Percentiles rank a stretch among this genome's conserved stretches.
These are phyloP conservation scores for Chromobotia macracanthus DNA, from an alignment of 2,797 vertebrate species.

Conservation along the genomic window DNA sequence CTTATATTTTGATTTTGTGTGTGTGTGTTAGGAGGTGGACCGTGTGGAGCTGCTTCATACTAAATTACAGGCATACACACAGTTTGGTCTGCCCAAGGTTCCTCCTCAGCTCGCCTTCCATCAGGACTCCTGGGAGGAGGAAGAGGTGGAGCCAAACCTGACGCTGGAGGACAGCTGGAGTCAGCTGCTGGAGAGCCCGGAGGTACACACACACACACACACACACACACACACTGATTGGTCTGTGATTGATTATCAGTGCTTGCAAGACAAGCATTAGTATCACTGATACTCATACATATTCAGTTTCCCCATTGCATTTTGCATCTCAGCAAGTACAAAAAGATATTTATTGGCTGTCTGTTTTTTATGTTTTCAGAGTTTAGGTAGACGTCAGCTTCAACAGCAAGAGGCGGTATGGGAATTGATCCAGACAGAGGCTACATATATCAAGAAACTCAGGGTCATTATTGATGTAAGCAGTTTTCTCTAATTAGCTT, in stretches of 20 bases:
- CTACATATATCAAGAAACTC: conserved; percentile 93
- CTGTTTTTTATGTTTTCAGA: conserved; percentile 68
- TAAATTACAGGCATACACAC: conserved; percentile 84
- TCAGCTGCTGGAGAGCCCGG: conserved; percentile 82
- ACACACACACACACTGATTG: not conserved
- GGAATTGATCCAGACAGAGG: conserved; percentile 95
- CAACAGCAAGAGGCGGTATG: conserved; percentile 98
- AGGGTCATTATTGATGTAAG: conserved; percentile 93
- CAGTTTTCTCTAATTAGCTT: too few species aligned
- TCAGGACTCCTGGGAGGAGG: conserved; percentile 94
- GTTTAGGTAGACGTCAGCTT: conserved; percentile 84
- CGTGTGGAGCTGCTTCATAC: conserved; percentile 89
- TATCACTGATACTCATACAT: too few species aligned
- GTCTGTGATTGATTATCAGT: not conserved
- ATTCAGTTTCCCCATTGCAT: not conserved
- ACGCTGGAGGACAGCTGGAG: conserved; percentile 92
- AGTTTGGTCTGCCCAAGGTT: conserved; percentile 85
- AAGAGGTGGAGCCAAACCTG: conserved; percentile 76
- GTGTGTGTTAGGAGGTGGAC: conserved; percentile 82
- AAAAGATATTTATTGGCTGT: not conserved
- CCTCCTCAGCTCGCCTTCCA: conserved; percentile 87
- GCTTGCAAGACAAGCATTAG: not conserved
- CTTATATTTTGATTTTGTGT: too few species aligned
- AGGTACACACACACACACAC: conserved; percentile 73
- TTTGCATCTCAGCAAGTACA: not conserved